Evolutionary conservation across 64 coral and sea anemone species (phyloP), one percentile per base, ranked within the genome.

Genomic region (Montipora cactus): DNA sequence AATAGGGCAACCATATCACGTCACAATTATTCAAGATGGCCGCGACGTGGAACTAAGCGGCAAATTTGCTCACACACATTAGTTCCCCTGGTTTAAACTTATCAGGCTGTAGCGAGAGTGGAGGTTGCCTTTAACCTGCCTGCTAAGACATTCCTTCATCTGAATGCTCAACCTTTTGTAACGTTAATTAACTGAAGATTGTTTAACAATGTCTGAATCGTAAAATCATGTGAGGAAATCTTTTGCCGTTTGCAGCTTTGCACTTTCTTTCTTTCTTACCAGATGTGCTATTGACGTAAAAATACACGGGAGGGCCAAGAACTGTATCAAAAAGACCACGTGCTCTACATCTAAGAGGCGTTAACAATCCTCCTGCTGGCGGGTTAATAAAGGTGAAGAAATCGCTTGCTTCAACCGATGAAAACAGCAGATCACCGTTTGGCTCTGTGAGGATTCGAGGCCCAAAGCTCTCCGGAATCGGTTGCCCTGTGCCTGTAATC

Each of bases 341-440:
- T 21, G 19, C 28, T 20, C 64, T 70, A 51, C 82, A 86, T 71
- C 18, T 69, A 10, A 71, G 0, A 4, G 22, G 22, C 22, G 22
- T 23, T 23, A 23, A 23, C 22, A 23, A 23, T 23, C 22, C 22
- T 23, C 22, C 22, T 18, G 82, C 5, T 25, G 1, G 3, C 10
- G n/a, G 70, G 22, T 28, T 18, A 7, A 81, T 62, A 23, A 81
- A 59, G 59, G 21, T 37, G 53, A 3, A 19, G 7, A 71, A n/a
- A 49, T 86, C 82, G 11, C 44, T 72, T 11, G 15, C 16, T 4
- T 18, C 45, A 46, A 86, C 82, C 5, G 3, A 71, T 8, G 82
- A 86, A 64, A 86, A 86, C 6, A 86, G 46, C 4, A 86, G 45
- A 86, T 70, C 82, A n/a, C 82, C 82, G 28, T 71, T 70, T 69